Conservation (phyloP, 2,113 vertebrate genomes). For the Muntiacus muntjak region DNA sequence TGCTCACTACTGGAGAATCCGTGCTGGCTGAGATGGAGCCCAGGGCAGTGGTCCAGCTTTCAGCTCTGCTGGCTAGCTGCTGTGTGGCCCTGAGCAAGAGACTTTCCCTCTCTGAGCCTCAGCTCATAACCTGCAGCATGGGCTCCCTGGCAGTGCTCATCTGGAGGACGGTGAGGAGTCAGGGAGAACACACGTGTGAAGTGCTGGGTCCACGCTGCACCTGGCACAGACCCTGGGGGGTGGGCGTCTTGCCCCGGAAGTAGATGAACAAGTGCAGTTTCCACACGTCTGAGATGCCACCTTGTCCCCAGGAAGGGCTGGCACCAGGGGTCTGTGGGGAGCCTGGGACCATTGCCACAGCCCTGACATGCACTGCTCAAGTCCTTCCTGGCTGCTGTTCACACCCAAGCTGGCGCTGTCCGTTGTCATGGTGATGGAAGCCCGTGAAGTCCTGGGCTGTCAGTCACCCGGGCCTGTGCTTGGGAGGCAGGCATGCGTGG, state of each 20-base stretch:
- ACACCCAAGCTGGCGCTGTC: not conserved
- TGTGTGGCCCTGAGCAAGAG: not conserved
- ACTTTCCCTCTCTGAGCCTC: not conserved
- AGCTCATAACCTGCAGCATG: not conserved
- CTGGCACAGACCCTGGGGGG: not conserved
- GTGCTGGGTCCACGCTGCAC: accelerated
- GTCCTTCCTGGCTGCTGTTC: not conserved
- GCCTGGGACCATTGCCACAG: not conserved
- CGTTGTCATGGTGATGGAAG: slow-evolving; percentile 37
- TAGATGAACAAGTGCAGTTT: accelerated
- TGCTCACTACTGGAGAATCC: not conserved
- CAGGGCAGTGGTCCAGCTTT: not conserved
- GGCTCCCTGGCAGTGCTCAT: not conserved
- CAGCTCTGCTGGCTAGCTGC: not conserved
- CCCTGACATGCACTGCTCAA: not conserved
- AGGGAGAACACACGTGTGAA: not conserved
- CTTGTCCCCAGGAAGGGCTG: not conserved
- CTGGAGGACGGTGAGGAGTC: not conserved
- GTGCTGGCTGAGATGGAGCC: not conserved
- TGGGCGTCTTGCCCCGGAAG: accelerated
- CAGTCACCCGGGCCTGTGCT: not conserved
- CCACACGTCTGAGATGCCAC: not conserved
- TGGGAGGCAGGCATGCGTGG: no score
- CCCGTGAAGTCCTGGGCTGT: not conserved
- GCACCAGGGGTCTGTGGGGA: not conserved